These are phyloP conservation scores for Pachypsylla venusta DNA, from an alignment of 1,140 invertebrate species.

Conservation along the genomic window DNA sequence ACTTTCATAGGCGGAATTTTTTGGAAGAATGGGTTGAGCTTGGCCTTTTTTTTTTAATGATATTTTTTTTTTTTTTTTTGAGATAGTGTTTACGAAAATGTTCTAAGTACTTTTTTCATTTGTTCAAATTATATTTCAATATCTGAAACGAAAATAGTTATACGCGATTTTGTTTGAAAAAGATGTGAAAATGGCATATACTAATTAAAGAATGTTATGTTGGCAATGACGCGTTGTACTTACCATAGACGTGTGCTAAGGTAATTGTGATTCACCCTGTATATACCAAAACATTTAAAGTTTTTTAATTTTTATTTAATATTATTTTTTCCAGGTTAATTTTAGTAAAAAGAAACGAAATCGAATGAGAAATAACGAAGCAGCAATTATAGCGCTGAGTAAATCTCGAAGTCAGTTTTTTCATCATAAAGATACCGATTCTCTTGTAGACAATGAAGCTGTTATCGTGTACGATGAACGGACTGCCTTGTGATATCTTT, in stretches of 20 bases:
- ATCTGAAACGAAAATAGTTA: background rate
- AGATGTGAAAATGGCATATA: background rate
- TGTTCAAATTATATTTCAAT: no score
- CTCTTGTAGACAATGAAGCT: conserved; percentile 46
- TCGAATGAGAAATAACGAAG: conserved; percentile 56
- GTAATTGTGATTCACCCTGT: background rate
- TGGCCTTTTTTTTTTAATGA: no score
- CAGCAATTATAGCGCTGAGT: conserved; percentile 54
- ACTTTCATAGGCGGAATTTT: no score
- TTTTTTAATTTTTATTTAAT: background rate
- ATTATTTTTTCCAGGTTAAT: conserved; percentile 39
- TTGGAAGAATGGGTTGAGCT: no score
- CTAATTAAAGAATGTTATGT: background rate
- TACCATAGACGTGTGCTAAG: background rate
- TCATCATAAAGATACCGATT: conserved; percentile 39
- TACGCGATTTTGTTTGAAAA: background rate
- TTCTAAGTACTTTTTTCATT: no score
- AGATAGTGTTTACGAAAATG: no score
- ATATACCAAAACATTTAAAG: background rate
- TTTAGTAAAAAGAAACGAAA: conserved; percentile 54
- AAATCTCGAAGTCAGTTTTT: conserved; percentile 48
- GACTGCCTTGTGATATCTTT: conserved; percentile 42
- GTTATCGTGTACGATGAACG: conserved; percentile 57
- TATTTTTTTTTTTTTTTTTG: no score
- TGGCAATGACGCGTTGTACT: background rate